Conservation (phyloP, 1,140 invertebrate genomes). For the Drosophila sp. region DNA sequence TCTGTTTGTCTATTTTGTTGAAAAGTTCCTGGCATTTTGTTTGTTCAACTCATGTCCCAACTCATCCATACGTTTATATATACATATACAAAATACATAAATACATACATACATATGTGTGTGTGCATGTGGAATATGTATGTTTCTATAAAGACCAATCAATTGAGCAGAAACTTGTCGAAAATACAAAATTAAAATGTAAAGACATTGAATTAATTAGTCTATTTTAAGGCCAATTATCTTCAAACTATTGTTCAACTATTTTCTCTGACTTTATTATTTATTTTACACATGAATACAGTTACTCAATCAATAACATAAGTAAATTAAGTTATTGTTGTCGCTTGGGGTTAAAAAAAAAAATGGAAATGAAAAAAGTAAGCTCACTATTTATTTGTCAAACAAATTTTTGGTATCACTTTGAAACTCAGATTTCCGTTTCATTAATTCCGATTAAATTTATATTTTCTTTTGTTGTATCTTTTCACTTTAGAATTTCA, state of each 20-base stretch:
- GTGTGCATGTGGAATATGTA: not conserved
- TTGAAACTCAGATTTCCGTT: too few relatives aligned
- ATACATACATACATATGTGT: conserved; percentile 10
- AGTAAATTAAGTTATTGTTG: too few relatives aligned
- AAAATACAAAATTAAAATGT: conserved; percentile 43
- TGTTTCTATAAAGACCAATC: conserved; percentile 37
- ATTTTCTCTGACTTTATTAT: not conserved
- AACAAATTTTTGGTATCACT: too few relatives aligned
- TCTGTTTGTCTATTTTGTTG: conserved; percentile 48
- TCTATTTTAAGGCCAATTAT: not conserved
- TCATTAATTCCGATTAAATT: too few relatives aligned
- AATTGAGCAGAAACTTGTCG: conserved; percentile 50
- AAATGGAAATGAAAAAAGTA: too few relatives aligned
- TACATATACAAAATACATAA: conserved; percentile 11
- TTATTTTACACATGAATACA: too few relatives aligned
- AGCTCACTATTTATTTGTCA: too few relatives aligned
- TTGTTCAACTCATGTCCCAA: conserved; percentile 50
- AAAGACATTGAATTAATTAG: conserved; percentile 14
- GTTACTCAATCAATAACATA: too few relatives aligned
- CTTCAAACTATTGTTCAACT: not conserved
- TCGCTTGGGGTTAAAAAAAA: too few relatives aligned
- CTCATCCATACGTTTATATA: not conserved
- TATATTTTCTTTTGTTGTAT: too few relatives aligned
- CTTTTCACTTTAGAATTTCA: too few relatives aligned
- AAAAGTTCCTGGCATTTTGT: conserved; percentile 63